These are phyloP conservation scores for Serranochromis macrocephalus DNA, from an alignment of 2,113 vertebrate genomes.

Conservation along the genomic window DNA sequence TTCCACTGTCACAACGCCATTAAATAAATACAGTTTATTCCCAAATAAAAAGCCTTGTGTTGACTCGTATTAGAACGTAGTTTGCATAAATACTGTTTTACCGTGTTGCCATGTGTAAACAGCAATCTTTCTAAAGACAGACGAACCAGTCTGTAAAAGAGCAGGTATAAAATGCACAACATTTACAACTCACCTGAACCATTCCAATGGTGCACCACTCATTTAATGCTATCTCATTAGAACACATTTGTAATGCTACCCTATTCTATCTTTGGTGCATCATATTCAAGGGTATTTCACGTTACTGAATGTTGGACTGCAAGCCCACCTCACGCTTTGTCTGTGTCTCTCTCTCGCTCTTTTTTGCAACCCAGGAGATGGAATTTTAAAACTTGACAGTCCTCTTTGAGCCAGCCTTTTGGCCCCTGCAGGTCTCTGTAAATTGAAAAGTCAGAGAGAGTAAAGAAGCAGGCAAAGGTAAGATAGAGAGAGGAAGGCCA, in stretches of 20 bases:
- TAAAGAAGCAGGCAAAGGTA: conserved; percentile 13
- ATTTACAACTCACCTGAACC: not conserved
- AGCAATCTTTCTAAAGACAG: not conserved
- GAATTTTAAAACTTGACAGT: conserved; percentile 68
- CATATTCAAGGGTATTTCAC: conserved; percentile 20
- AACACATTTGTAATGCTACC: not conserved
- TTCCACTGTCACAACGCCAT: not conserved
- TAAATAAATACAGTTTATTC: not conserved
- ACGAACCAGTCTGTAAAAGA: not conserved
- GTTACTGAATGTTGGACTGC: conserved; percentile 39
- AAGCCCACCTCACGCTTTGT: conserved; percentile 31
- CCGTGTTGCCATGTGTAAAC: not conserved
- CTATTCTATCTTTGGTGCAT: conserved; percentile 15
- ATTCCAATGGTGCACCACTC: not conserved
- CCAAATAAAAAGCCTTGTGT: not conserved
- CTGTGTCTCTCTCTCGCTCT: conserved; percentile 11
- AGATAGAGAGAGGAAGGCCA: conserved; percentile 8
- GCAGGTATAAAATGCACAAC: not conserved
- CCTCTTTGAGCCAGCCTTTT: conserved; percentile 47
- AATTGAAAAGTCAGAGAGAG: conserved; percentile 65
- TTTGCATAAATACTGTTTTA: not conserved
- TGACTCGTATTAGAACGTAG: not conserved
- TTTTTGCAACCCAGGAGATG: conserved; percentile 47
- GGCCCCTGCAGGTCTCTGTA: conserved; percentile 52
- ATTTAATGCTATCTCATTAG: not conserved